These are phyloP conservation scores for Leptocoma aspasia DNA, from an alignment of 2,113 vertebrate genomes.

Conservation along the genomic window DNA sequence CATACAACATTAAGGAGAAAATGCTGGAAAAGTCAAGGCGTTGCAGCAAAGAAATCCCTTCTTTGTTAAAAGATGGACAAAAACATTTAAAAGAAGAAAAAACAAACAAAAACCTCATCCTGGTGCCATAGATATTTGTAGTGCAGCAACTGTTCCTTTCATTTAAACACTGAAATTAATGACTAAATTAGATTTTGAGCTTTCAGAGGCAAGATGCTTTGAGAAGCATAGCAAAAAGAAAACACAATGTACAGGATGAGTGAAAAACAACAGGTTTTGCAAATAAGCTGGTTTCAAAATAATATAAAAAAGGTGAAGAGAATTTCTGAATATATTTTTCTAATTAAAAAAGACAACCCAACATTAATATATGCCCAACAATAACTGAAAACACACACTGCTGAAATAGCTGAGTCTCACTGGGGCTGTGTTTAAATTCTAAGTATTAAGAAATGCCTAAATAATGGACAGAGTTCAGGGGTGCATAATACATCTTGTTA, in stretches of 20 bases:
- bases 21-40: neutral
- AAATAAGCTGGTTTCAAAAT: neutral
- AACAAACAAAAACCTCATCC: neutral
- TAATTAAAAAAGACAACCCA: neutral
- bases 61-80: neutral
- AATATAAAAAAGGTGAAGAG: neutral
- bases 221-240: neutral
- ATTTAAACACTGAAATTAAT: neutral
- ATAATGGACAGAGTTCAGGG: conserved; percentile 24
- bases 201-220: neutral
- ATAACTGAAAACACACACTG: neutral
- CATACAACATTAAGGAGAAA: neutral
- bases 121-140: neutral
- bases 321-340: neutral
- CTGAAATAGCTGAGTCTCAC: neutral
- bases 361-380: neutral
- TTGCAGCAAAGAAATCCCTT: neutral
- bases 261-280: neutral
- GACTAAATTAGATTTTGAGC: neutral
- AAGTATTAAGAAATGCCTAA: conserved; percentile 28
- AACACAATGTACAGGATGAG: neutral
- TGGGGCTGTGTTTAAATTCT: conserved; percentile 11
- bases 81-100: neutral
- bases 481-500: conserved; percentile 13
- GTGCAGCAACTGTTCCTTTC: neutral